Evolutionary conservation across 1,140 invertebrate genomes (phyloP), one percentile per base, ranked within the genome.

Genomic region (Diorhabda elongata): DNA sequence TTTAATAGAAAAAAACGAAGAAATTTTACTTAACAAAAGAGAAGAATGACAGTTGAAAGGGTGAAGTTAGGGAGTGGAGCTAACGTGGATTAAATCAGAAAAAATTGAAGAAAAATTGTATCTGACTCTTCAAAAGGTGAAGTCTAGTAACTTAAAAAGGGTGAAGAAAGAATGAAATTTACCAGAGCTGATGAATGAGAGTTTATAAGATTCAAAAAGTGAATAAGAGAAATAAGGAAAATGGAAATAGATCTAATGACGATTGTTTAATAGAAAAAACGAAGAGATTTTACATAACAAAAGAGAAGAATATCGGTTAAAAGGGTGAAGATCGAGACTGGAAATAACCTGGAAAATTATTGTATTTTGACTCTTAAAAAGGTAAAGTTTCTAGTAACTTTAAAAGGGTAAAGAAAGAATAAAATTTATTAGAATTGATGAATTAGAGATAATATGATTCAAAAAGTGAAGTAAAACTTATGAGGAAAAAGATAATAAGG

Each of bases 351-450:
- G 26, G 26, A 26, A 26, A 26, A 26, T 26, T 26, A 26, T 26
- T 26, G 26, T 26, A 26, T 26, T 26, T 26, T 2, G 26, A 26
- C 26, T 26, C 26, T 26, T 26, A 26, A 26, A 26, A 2, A 26
- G 26, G 26, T 26, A 2, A 26, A 26, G 26, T 26, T 26, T 26
- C 26, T 26, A 1, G 26, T 26, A 26, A 26, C 26, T 26, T 26
- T 26, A 2, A 26, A 26, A 26, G 26, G 26, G 26, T 26, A 2
- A 26, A 26, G 26, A 56, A 6, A n/a, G 1, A n/a, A n/a, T 56
- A 6, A 56, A 56, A 56, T 56, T 56, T 56, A n/a, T 56, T n/a
- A 56, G 52, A 56, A 56, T 9, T 60, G 58, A 60, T n/a, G 26
- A 9, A 60, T 56, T 6, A 2, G n/a, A 56, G 6, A 7, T 56